These are phyloP conservation scores for Heteronetta atricapilla DNA, from an alignment of 2,113 vertebrate genomes.

Conservation along the genomic window DNA sequence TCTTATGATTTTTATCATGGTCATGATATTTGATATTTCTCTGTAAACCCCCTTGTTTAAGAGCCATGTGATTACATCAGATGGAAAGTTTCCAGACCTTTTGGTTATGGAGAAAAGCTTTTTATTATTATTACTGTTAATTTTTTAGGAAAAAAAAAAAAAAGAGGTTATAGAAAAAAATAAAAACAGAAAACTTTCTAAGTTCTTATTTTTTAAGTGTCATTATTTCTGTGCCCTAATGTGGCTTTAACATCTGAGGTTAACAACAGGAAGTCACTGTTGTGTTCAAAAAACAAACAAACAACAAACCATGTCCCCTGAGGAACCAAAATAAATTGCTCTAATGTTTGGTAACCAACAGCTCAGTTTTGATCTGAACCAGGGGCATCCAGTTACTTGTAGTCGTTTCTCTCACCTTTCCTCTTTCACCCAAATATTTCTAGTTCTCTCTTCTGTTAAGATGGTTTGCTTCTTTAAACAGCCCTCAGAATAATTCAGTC, in stretches of 20 bases:
- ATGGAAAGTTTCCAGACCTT: slow-evolving; percentile 7
- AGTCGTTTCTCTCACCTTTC: neutral
- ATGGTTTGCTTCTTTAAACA: neutral
- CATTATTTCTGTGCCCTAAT: neutral
- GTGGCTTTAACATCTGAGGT: slow-evolving; percentile 10
- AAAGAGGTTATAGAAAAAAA: neutral
- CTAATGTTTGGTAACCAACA: slow-evolving; percentile 2
- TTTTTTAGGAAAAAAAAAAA: neutral
- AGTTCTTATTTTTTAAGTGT: neutral
- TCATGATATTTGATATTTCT: neutral
- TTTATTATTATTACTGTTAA: neutral
- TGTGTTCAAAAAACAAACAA: neutral
- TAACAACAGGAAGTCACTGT: slow-evolving; percentile 12
- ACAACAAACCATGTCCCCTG: neutral
- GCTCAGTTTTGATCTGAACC: neutral
- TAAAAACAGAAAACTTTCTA: neutral
- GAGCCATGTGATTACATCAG: slow-evolving; percentile 12
- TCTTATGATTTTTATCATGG: slow-evolving; percentile 23
- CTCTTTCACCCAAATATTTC: neutral
- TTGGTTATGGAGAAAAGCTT: neutral
- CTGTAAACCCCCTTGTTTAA: neutral
- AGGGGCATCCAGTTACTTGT: neutral
- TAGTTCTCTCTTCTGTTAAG: neutral
- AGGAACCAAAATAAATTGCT: neutral
- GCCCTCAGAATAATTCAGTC: neutral